Conservation (phyloP, 2,888 invertebrate species). For the Bimastos eiseni region DNA sequence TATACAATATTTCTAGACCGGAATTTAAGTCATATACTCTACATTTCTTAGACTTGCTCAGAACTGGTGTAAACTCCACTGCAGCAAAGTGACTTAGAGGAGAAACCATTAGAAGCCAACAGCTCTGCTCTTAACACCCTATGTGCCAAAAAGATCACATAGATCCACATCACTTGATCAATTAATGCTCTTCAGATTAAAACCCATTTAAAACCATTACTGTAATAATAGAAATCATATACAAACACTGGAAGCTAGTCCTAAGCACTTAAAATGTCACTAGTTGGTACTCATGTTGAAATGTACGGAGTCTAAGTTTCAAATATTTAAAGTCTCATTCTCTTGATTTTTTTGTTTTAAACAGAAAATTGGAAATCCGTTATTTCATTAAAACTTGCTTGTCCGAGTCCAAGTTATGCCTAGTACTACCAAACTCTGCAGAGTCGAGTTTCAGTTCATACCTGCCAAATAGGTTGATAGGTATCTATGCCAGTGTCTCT, state of each 20-base stretch:
- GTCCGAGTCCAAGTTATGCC: too few species aligned
- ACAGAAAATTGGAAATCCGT: too few species aligned
- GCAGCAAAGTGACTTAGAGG: not conserved
- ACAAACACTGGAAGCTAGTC: not conserved
- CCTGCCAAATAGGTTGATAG: slow-evolving; percentile 2
- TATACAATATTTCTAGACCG: not conserved
- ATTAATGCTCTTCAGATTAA: not conserved
- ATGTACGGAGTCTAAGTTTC: too few species aligned
- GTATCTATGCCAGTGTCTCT: not conserved
- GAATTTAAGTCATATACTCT: not conserved
- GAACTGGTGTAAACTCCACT: not conserved
- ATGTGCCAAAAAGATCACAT: not conserved
- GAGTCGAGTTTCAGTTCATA: too few species aligned
- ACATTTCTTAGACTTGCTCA: not conserved
- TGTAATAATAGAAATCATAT: not conserved
- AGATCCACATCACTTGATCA: not conserved
- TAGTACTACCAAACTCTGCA: too few species aligned
- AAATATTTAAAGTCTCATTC: too few species aligned
- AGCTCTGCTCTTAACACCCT: not conserved
- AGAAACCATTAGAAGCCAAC: not conserved
- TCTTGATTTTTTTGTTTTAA: too few species aligned
- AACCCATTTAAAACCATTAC: not conserved
- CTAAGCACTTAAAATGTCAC: not conserved
- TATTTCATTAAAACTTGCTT: too few species aligned
- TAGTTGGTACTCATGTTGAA: not conserved